These are phyloP conservation scores for Cisticola juncidis DNA, from an alignment of 2,113 vertebrate genomes.

Conservation along the genomic window DNA sequence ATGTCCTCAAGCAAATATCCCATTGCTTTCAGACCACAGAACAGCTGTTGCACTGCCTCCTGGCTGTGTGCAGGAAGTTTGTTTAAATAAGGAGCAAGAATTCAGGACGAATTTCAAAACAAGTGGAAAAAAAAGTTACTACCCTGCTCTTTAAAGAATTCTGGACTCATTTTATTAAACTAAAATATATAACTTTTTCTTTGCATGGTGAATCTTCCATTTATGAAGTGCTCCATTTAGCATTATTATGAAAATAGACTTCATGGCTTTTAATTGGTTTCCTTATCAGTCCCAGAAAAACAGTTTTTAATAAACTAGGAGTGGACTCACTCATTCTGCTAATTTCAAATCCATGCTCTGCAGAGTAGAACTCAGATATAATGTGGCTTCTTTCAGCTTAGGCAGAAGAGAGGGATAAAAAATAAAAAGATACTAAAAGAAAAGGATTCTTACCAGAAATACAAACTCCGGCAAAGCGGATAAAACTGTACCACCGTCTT, in stretches of 20 bases:
- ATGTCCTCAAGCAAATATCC: slow-evolving; percentile 34
- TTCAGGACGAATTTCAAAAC: slow-evolving; percentile 12
- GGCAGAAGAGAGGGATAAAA: neutral
- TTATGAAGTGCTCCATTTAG: slow-evolving; percentile 61
- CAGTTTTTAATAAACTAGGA: slow-evolving; percentile 61
- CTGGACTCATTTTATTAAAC: slow-evolving; percentile 44
- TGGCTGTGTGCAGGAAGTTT: slow-evolving; percentile 27
- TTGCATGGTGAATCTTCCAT: slow-evolving; percentile 66
- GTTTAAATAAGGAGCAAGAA: slow-evolving; percentile 10
- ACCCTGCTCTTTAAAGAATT: slow-evolving; percentile 33
- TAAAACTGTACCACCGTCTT: neutral
- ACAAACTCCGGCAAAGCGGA: neutral
- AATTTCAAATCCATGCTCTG: slow-evolving; percentile 61
- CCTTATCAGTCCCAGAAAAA: slow-evolving; percentile 67
- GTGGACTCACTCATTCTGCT: slow-evolving; percentile 28
- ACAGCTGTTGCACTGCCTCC: slow-evolving; percentile 34
- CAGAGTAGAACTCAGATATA: neutral
- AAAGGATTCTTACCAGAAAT: neutral
- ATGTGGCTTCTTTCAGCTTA: neutral
- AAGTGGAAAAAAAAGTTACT: neutral
- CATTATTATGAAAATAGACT: slow-evolving; percentile 70
- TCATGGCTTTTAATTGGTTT: slow-evolving; percentile 69
- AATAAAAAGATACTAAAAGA: neutral
- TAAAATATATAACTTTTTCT: slow-evolving; percentile 51
- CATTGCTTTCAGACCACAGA: neutral